Evolutionary conservation across 1,140 invertebrate genomes (phyloP).

Genomic region (Asobara japonica): DNA sequence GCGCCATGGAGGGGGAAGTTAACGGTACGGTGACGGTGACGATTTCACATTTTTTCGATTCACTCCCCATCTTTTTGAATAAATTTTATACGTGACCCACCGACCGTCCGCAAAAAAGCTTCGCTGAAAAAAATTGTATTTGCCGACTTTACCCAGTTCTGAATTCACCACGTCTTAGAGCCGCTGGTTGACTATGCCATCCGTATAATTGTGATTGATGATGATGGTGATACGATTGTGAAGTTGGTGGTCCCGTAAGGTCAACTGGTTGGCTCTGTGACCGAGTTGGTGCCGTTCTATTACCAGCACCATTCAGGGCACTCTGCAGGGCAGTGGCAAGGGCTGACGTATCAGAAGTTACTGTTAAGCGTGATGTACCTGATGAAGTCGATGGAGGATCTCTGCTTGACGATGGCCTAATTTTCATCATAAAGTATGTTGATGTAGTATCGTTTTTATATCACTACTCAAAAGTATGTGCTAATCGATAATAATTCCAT

Average conservation of each 20-base stretch:
- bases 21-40: no score
- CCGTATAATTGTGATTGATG: constrained; percentile 51
- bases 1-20: no score
- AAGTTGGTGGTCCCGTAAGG: constrained; percentile 56
- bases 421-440: neutral
- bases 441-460: neutral
- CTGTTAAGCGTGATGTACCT: constrained; percentile 57
- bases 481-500: neutral
- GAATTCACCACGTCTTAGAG: constrained; percentile 61
- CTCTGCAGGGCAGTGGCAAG: constrained; percentile 59
- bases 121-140: no score
- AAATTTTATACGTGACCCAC: no score
- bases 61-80: no score
- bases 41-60: neutral
- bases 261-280: constrained; percentile 67
- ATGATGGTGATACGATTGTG: constrained; percentile 50
- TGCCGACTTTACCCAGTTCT: constrained; percentile 54
- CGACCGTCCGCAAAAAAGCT: no score
- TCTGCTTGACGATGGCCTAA: constrained; percentile 52
- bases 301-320: constrained; percentile 50
- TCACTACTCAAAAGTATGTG: neutral
- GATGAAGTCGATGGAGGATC: constrained; percentile 60
- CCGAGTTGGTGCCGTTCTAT: constrained; percentile 59
- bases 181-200: constrained; percentile 63
- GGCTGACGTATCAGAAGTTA: constrained; percentile 59